Conservation (phyloP, 1,140 invertebrate genomes). For the Philotrypesis tridentata region DNA sequence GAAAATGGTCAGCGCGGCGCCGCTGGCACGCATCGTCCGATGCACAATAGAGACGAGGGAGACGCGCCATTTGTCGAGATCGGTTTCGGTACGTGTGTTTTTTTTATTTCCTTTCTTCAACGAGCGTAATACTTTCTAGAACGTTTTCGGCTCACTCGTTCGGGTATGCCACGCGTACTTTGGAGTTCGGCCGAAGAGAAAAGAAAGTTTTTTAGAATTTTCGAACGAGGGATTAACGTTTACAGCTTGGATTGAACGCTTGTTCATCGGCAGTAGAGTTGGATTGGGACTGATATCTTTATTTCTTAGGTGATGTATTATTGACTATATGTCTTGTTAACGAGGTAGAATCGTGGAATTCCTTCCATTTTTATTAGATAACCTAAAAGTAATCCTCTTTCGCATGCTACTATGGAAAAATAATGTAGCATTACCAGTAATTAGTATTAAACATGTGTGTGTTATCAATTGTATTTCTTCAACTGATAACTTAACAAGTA, state of each 20-base stretch:
- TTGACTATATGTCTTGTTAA: neutral
- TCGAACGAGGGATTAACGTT: neutral
- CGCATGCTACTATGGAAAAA: no score
- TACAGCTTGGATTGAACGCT: neutral
- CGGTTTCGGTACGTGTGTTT: constrained; percentile 11
- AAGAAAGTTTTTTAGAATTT: neutral
- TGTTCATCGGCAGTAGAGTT: neutral
- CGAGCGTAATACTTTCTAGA: constrained; percentile 11
- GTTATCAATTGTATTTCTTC: no score
- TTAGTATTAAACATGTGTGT: no score
- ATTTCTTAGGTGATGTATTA: neutral
- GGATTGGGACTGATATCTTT: neutral
- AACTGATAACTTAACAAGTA: no score
- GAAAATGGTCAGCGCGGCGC: constrained; percentile 19
- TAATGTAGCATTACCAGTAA: no score
- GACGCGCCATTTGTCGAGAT: constrained; percentile 27
- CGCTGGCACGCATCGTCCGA: constrained; percentile 16
- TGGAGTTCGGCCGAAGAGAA: neutral
- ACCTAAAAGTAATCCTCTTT: no score
- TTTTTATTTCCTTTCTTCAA: neutral
- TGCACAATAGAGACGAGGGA: constrained; percentile 10
- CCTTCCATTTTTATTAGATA: neutral
- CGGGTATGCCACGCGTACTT: neutral
- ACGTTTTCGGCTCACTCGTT: neutral
- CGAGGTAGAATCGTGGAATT: neutral